Evolutionary conservation across 2,113 vertebrate genomes (phyloP).

Genomic region (Indicator indicator): DNA sequence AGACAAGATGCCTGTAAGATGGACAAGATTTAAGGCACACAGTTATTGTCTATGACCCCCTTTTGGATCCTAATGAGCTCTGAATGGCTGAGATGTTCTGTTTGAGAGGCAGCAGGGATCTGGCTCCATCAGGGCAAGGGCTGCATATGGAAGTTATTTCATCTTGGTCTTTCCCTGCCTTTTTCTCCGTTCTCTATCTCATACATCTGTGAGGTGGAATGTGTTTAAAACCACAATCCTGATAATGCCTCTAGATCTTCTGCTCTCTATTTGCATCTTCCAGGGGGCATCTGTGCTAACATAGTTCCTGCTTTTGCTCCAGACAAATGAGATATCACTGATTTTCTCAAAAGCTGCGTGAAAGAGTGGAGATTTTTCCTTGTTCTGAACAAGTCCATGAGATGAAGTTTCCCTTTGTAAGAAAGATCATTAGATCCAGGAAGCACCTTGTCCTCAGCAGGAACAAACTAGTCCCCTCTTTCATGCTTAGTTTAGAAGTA

Average conservation of each 20-base stretch:
- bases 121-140: conserved; percentile 35
- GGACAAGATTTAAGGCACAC: conserved; percentile 58
- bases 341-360: not conserved
- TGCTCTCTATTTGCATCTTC: not conserved
- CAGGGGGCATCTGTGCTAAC: not conserved
- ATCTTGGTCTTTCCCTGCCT: not conserved
- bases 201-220: conserved; percentile 20
- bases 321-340: not conserved
- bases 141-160: conserved; percentile 66
- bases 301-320: conserved; percentile 9
- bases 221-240: conserved; percentile 13
- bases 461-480: not conserved
- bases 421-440: not conserved
- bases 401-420: conserved; percentile 1
- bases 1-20: conserved; percentile 45
- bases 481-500: not conserved
- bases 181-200: not conserved
- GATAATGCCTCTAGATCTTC: not conserved
- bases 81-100: conserved; percentile 51
- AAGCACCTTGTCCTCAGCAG: not conserved
- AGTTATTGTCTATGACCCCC: conserved; percentile 43
- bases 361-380: not conserved
- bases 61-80: conserved; percentile 47
- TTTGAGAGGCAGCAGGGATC: conserved; percentile 28
- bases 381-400: not conserved